Evolutionary conservation across 2,888 invertebrate genomes (phyloP).

Genomic region (Blastobasis adustella): DNA sequence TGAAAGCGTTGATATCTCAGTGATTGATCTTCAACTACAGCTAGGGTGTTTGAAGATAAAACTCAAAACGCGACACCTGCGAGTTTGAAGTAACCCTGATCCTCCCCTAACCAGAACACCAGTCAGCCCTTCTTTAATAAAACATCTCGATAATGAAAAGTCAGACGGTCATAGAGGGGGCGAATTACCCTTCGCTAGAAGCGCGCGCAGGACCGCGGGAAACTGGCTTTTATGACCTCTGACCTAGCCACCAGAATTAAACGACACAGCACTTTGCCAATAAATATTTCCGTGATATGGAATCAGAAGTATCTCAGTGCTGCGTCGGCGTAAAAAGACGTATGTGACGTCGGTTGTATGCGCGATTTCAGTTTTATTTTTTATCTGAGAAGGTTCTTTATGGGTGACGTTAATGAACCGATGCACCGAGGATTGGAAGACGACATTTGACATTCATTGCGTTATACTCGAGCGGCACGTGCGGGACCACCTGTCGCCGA

Average conservation of each 20-base stretch:
- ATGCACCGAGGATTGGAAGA: conserved; percentile 28
- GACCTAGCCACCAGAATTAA: conserved; percentile 47
- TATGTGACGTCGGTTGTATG: conserved; percentile 25
- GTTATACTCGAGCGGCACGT: conserved; percentile 68
- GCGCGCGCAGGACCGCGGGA: conserved; percentile 26
- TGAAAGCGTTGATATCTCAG: too few relatives aligned
- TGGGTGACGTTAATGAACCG: conserved; percentile 16
- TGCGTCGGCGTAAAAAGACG: conserved; percentile 29
- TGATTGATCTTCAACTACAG: too few relatives aligned
- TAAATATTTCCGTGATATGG: conserved; percentile 73
- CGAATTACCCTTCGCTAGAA: conserved; percentile 54
- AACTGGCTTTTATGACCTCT: conserved; percentile 44
- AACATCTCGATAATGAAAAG: conserved; percentile 76
- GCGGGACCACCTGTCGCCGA: conserved; percentile 68
- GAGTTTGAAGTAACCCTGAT: conserved; percentile 47
- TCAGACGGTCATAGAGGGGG: conserved; percentile 71
- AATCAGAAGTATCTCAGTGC: conserved; percentile 67
- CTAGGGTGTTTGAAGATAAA: too few relatives aligned
- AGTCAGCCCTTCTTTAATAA: conserved; percentile 65
- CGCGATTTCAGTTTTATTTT: conserved; percentile 33
- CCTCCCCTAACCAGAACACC: conserved; percentile 42
- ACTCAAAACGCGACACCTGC: too few relatives aligned
- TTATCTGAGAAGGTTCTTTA: conserved; percentile 31
- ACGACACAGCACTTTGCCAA: conserved; percentile 43
- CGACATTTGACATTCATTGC: conserved; percentile 72